Percentiles rank a stretch among this genome's conserved stretches.
phyloP scores from a whole-genome alignment of 2,888 invertebrate genomes.

The Priocnemis perturbator region DNA sequence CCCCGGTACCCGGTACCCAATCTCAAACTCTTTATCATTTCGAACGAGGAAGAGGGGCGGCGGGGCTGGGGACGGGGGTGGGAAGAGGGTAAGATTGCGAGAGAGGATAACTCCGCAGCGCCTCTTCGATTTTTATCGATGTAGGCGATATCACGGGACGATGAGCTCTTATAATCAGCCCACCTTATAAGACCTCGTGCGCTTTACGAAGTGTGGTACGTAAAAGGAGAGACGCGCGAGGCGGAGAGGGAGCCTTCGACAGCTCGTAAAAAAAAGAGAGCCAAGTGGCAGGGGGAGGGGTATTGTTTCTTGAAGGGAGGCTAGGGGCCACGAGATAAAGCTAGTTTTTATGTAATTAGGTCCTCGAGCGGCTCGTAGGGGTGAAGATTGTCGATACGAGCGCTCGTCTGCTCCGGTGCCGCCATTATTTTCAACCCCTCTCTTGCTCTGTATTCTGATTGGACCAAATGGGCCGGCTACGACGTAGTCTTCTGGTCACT shows the following conservation, averaged over 20 bases:
- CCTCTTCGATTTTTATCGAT: conserved; percentile 12
- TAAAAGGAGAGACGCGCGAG: conserved; percentile 5
- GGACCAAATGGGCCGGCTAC: conserved; percentile 24
- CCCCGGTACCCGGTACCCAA: too few species aligned
- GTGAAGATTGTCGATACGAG: conserved; percentile 38
- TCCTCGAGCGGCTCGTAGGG: conserved; percentile 16
- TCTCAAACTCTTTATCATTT: not conserved
- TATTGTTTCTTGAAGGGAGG: not conserved
- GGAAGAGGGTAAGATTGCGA: too few species aligned
- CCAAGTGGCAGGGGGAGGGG: not conserved
- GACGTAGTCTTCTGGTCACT: conserved; percentile 21
- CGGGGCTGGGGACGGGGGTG: too few species aligned
- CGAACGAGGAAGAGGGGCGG: not conserved
- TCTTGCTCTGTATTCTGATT: not conserved
- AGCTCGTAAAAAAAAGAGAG: conserved; percentile 9
- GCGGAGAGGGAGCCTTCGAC: conserved; percentile 9
- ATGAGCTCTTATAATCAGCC: not conserved
- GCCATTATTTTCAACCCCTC: conserved; percentile 13
- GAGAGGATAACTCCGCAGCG: too few species aligned
- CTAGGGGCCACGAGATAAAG: conserved; percentile 25
- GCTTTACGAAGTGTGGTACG: not conserved
- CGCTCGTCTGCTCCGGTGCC: conserved; percentile 7
- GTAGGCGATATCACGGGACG: conserved; percentile 10
- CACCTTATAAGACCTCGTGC: too few species aligned
- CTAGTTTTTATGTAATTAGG: conserved; percentile 46